These are phyloP conservation scores for Oreotragus oreotragus DNA, from an alignment of 2,113 vertebrate species.

Conservation along the genomic window DNA sequence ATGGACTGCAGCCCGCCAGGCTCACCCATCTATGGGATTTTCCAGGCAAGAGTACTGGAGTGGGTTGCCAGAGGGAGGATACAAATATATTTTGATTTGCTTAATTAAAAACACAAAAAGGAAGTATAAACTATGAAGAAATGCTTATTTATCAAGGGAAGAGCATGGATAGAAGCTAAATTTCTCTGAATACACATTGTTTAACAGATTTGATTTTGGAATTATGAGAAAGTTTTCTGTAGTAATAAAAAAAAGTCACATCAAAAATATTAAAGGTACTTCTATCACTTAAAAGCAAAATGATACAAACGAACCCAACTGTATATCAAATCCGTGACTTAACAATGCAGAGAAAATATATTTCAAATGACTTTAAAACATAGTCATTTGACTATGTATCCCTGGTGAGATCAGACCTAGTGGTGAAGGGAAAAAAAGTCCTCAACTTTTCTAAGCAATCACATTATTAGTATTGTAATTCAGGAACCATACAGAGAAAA, in stretches of 20 bases:
- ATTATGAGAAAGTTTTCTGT: background rate
- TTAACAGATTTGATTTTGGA: background rate
- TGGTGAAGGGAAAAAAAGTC: background rate
- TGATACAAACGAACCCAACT: background rate
- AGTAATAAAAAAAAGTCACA: background rate
- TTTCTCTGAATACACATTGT: background rate
- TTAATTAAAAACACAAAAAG: background rate
- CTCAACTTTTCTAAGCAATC: background rate
- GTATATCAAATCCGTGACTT: background rate
- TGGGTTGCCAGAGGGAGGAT: background rate
- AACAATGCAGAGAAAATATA: background rate
- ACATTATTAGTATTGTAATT: background rate
- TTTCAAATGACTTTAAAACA: background rate
- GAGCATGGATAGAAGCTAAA: background rate
- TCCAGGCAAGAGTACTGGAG: background rate
- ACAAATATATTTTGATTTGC: background rate
- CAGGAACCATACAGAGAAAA: background rate
- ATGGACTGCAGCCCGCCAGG: background rate
- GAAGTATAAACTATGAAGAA: background rate
- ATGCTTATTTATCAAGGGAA: background rate
- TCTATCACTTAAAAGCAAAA: background rate
- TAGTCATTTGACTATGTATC: background rate
- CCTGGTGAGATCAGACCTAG: background rate
- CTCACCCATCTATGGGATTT: background rate
- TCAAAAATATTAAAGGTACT: background rate